Conservation (phyloP, 2,888 invertebrate species). For the Capitulum mitella region DNA sequence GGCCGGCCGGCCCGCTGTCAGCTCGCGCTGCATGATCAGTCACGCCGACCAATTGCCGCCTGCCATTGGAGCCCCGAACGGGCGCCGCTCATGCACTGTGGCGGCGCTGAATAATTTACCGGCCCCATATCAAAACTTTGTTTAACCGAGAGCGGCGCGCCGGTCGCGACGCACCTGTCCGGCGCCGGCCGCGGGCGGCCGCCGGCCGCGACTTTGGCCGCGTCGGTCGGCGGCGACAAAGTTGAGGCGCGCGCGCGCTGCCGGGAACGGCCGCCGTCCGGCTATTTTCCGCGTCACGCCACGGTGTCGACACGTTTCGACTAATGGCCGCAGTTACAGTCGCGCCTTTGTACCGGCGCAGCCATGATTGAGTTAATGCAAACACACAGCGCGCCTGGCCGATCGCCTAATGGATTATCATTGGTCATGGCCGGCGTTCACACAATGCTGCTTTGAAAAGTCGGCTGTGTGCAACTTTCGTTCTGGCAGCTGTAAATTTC, state of each 20-base stretch:
- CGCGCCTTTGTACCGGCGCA: background rate
- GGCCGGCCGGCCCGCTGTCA: background rate
- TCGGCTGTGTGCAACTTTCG: background rate
- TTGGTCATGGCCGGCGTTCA: background rate
- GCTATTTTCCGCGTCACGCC: slow-evolving; percentile 18
- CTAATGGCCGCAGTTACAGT: background rate
- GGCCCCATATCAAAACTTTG: slow-evolving; percentile 1
- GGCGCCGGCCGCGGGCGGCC: background rate
- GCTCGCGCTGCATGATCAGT: background rate
- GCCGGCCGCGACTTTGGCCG: background rate
- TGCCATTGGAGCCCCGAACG: background rate
- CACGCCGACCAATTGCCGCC: background rate
- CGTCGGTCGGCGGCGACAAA: background rate
- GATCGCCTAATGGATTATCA: slow-evolving; percentile 19
- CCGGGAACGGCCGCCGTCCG: background rate
- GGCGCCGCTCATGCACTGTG: background rate
- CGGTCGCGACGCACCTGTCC: background rate
- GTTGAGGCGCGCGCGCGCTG: background rate
- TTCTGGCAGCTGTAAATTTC: background rate
- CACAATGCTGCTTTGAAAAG: slow-evolving; percentile 6
- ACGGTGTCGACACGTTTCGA: slow-evolving; percentile 3
- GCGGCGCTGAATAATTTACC: background rate
- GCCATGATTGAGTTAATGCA: slow-evolving; percentile 24
- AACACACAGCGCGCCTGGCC: background rate
- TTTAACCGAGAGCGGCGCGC: background rate